These are phyloP conservation scores for Acanthurus tractus DNA, from an alignment of 2,797 vertebrate genomes.

Conservation along the genomic window DNA sequence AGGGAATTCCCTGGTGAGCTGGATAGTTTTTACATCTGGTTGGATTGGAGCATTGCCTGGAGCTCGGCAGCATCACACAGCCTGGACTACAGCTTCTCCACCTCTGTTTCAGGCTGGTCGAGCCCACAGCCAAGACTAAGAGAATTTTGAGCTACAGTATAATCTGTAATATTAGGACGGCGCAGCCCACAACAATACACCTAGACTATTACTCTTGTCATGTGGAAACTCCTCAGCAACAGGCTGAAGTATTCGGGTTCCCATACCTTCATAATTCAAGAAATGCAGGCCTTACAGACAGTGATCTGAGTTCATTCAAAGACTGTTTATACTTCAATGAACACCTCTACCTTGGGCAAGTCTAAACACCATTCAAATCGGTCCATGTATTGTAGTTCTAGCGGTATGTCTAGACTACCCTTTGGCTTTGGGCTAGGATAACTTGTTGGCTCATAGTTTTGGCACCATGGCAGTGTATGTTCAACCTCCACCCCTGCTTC, in stretches of 20 bases:
- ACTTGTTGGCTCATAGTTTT: conserved; percentile 49
- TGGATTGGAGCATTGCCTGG: conserved; percentile 83
- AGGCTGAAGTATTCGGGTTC: conserved; percentile 36
- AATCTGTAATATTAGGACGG: conserved; percentile 54
- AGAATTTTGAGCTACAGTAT: conserved; percentile 41
- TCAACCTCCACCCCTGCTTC: conserved; percentile 49
- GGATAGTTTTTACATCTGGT: conserved; percentile 93
- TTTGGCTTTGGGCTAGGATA: conserved; percentile 54
- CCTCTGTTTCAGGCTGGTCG: conserved; percentile 53
- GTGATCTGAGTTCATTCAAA: conserved; percentile 50
- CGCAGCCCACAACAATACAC: conserved; percentile 33
- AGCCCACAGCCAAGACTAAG: conserved; percentile 49
- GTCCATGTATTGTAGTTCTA: conserved; percentile 68
- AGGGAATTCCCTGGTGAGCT: conserved; percentile 96
- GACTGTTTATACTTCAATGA: conserved; percentile 59
- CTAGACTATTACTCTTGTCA: conserved; percentile 27
- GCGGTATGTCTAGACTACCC: conserved; percentile 73
- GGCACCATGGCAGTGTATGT: conserved; percentile 26
- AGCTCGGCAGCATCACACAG: conserved; percentile 80
- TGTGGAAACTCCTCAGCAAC: conserved; percentile 38
- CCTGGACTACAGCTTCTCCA: conserved; percentile 62
- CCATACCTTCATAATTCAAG: conserved; percentile 29
- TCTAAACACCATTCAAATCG: conserved; percentile 72
- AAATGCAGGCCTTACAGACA: conserved; percentile 13
- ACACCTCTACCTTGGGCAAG: conserved; percentile 56